Evolutionary conservation across 2,113 vertebrate species (phyloP).

Genomic region (Xenus cinereus): DNA sequence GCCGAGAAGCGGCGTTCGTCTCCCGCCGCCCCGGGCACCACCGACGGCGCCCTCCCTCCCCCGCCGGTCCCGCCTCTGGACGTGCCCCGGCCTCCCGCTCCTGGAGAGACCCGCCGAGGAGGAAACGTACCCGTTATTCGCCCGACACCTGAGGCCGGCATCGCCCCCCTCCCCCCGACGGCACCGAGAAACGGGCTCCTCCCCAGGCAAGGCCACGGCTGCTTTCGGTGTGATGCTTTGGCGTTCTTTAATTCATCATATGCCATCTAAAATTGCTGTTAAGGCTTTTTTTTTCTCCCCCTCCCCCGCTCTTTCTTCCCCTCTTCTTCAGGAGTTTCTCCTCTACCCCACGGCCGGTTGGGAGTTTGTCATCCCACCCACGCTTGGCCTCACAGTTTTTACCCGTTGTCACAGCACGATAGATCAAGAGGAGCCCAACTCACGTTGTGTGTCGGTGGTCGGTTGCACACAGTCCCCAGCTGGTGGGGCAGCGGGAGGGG

Average conservation of each 20-base stretch:
- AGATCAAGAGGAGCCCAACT: neutral
- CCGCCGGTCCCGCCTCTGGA: neutral
- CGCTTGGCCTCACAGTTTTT: accelerated
- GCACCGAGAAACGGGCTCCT: neutral
- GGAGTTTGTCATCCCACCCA: neutral
- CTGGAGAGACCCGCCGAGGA: neutral
- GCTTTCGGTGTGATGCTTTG: neutral
- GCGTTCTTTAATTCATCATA: neutral
- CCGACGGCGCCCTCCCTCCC: neutral
- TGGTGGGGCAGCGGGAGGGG: neutral
- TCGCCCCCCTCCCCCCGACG: neutral
- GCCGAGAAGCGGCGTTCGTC: neutral
- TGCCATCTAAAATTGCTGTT: accelerated
- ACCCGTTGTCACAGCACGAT: neutral
- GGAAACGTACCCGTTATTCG: neutral
- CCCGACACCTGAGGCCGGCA: neutral
- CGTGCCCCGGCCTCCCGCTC: neutral
- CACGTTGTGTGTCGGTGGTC: too few relatives aligned
- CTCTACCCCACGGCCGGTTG: neutral
- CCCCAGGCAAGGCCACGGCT: neutral
- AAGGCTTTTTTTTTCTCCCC: accelerated
- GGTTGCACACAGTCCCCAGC: neutral
- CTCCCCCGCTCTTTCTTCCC: too few relatives aligned
- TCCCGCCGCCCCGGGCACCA: neutral
- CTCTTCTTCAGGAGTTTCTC: neutral